A percentile compares a stretch with the other conserved stretches of the same genome.
Conservation (phyloP, 2,888 invertebrate genomes). For the Caradrina clavipalpis region DNA sequence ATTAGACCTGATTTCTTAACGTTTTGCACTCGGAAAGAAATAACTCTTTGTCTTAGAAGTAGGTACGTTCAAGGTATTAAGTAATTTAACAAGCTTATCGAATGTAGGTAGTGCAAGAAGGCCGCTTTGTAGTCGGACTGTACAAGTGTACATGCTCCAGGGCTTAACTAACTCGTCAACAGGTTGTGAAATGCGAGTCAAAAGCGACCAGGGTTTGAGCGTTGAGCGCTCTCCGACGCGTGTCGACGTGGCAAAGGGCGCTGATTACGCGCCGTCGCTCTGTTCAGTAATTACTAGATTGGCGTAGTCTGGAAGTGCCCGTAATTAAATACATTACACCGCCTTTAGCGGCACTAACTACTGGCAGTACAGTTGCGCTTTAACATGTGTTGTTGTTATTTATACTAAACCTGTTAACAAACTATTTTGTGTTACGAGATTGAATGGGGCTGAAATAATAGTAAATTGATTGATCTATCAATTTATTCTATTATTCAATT, state of each 20-base stretch:
- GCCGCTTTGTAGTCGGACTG: constrained; percentile 79
- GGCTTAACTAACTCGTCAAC: constrained; percentile 87
- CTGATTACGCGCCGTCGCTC: constrained; percentile 86
- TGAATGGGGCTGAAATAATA: neutral
- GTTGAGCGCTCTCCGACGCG: constrained; percentile 81
- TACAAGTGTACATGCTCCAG: constrained; percentile 77
- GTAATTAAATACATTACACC: constrained; percentile 88
- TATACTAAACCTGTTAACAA: constrained; percentile 25
- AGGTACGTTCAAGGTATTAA: neutral
- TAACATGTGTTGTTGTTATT: constrained; percentile 36
- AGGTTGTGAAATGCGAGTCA: constrained; percentile 88
- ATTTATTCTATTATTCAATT: constrained; percentile 17
- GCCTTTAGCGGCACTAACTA: constrained; percentile 71
- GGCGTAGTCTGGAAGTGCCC: constrained; percentile 84
- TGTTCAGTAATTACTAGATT: constrained; percentile 88
- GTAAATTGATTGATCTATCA: neutral
- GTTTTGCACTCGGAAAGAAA: constrained; percentile 14
- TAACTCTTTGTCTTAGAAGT: neutral
- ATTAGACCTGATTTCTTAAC: constrained; percentile 59
- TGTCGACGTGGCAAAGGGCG: constrained; percentile 84
- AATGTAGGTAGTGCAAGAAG: constrained; percentile 40
- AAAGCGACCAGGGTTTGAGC: constrained; percentile 81
- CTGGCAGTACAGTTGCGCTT: constrained; percentile 20
- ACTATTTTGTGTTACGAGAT: neutral
- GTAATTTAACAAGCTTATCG: constrained; percentile 22